Conservation (phyloP, 2,113 vertebrate genomes). For the Ophiodon elongatus region DNA sequence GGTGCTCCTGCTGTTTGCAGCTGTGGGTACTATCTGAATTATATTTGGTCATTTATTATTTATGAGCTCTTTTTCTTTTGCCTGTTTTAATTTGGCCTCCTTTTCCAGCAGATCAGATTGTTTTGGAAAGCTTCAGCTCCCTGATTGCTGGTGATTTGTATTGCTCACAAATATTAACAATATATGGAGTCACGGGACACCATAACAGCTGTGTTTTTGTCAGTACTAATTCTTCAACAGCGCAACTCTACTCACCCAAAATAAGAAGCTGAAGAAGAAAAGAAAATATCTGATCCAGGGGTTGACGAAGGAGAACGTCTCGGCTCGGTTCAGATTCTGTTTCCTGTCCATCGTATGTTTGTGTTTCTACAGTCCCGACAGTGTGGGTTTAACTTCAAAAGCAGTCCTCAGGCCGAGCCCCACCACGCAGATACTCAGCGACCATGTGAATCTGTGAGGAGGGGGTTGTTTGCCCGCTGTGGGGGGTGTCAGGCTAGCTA, state of each 20-base stretch:
- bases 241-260: conserved; percentile 80
- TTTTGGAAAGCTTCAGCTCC: not conserved
- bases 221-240: not conserved
- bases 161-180: conserved; percentile 11
- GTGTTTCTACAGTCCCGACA: not conserved
- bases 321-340: conserved; percentile 71
- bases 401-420: conserved; percentile 29
- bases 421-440: conserved; percentile 34
- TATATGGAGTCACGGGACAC: not conserved
- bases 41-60: conserved; percentile 66
- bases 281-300: conserved; percentile 85
- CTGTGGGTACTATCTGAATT: conserved; percentile 34
- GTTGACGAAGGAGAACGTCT: conserved; percentile 84
- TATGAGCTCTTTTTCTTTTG: conserved; percentile 29
- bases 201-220: conserved; percentile 13
- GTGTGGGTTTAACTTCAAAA: conserved; percentile 27
- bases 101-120: not conserved
- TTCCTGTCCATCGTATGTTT: conserved; percentile 77
- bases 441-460: conserved; percentile 46
- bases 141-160: conserved; percentile 28
- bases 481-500: conserved; percentile 23
- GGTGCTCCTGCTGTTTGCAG: conserved; percentile 23
- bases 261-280: conserved; percentile 86
- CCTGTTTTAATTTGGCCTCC: not conserved
- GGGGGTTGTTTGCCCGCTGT: conserved; percentile 5